Evolutionary conservation across 2,888 invertebrate species (phyloP), one percentile per base, ranked within the genome.

Genomic region (Heliconius ismenius): DNA sequence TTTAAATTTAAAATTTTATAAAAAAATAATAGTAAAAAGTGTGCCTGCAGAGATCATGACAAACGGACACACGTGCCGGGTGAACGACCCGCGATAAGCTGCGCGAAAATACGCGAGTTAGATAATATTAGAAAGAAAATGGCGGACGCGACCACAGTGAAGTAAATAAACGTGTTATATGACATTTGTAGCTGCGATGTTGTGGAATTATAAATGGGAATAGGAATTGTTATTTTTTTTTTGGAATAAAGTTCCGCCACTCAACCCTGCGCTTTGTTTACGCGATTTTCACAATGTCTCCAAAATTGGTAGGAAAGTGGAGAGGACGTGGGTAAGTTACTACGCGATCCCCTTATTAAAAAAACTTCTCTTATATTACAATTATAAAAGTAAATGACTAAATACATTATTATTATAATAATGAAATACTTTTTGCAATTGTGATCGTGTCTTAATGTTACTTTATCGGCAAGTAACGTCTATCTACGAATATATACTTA

Each of bases 41-140:
- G 60, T 72, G 72, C 73, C 78, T 79, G 77, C 77, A 79, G 77
- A 79, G 72, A 79, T 78, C 76, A 74, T 79, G 82, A 79, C 81
- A 78, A 78, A 81, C 77, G 76, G 54, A 78, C 81, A 82, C 83
- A 83, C 84, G 82, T 83, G 82, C 74, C 83, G 83, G 83, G 89
- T 87, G 86, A 88, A 88, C 82, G 91, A 90, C 90, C 91, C 83
- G 83, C 79, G 92, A 92, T 92, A 92, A 92, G 88, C 85, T 86
- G 86, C 88, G 90, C 91, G 84, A 91, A 92, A 92, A 91, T 88
- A 89, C 87, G 86, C 87, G 85, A 86, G 85, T 91, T 91, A 91
- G 91, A 92, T 92, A 92, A 92, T 92, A 92, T 92, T 92, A 91
- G 91, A 91, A 90, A 87, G 83, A 89, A 89, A 88, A 91, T 91